phyloP scores from a whole-genome alignment of 2,888 invertebrate genomes.

The Hyposoter didymator region DNA sequence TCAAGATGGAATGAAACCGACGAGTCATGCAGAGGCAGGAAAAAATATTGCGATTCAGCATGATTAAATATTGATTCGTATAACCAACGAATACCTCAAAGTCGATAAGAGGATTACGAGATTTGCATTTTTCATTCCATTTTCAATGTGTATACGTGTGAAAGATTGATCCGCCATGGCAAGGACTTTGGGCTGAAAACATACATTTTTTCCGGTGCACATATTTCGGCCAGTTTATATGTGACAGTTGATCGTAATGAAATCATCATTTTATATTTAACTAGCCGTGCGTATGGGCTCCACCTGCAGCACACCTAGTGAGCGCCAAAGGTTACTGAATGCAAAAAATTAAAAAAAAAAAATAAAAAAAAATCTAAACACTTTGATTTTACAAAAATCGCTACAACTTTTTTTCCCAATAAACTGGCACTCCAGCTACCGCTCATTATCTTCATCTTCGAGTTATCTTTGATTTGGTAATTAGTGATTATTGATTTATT shows the following conservation, averaged over 20 bases:
- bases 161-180: slow-evolving; percentile 48
- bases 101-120: slow-evolving; percentile 75
- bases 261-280: background rate
- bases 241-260: slow-evolving; percentile 3
- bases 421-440: no score
- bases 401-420: no score
- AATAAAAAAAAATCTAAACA: no score
- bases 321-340: no score
- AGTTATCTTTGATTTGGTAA: no score
- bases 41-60: slow-evolving; percentile 63
- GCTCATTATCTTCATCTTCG: no score
- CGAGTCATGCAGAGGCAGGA: slow-evolving; percentile 16
- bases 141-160: slow-evolving; percentile 67
- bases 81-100: slow-evolving; percentile 71
- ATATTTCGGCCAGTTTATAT: slow-evolving; percentile 45
- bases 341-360: no score
- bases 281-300: no score
- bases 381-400: no score
- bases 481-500: no score
- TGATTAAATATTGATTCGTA: slow-evolving; percentile 79
- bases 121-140: slow-evolving; percentile 75
- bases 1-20: background rate
- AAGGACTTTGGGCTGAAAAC: slow-evolving; percentile 8
- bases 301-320: no score
- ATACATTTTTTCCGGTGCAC: slow-evolving; percentile 66